Base-by-base conservation (phyloP, 2,797 vertebrate species). In the Dallia pectoralis region DNA sequence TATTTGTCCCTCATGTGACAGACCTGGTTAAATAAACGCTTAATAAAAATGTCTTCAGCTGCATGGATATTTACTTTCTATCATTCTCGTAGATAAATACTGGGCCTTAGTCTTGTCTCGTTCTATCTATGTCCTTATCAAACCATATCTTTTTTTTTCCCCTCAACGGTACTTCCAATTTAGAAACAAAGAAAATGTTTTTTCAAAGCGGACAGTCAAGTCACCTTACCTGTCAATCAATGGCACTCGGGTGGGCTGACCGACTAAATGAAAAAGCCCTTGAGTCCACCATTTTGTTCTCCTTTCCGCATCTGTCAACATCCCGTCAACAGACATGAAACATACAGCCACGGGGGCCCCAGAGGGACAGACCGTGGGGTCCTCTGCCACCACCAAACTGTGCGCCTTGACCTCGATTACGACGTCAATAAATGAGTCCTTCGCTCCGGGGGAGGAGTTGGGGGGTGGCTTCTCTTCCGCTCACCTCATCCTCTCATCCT, bases 401-500 rank as follows among this genome's bases (percentile, higher is more conserved):
- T 56, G n/a, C n/a, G 6, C 51, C n/a, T 7, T 56, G 51, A 25
- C 51, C 51, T 56, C 51, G 51, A 56, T 56, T 56, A 56, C 51
- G 51, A 22, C 51, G 7, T 56, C n/a, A 56, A 56, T 22, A 22
- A 56, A 56, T 3, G 51, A 56, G 19, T 56, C n/a, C 36, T 40
- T 19, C n/a, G 51, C 51, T 22, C n/a, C n/a, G 51, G 11, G 51
- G 51, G 51, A 56, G 36, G 36, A 40, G n/a, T n/a, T n/a, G n/a
- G 36, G 36, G 36, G 36, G 19, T 0, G 19, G 6, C 51, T 56
- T 56, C 51, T 56, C 7, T 56, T 56, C 51, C 33, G 19, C 25
- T 67, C n/a, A n/a, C 11, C 29, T 71, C 75, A 73, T 62, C 71
- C 69, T 22, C 32, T 12, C 71, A 74, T 32, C 63, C 14, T 4